Base-by-base conservation (phyloP, 2,888 invertebrate genomes). In the Plagodis dolabraria region DNA sequence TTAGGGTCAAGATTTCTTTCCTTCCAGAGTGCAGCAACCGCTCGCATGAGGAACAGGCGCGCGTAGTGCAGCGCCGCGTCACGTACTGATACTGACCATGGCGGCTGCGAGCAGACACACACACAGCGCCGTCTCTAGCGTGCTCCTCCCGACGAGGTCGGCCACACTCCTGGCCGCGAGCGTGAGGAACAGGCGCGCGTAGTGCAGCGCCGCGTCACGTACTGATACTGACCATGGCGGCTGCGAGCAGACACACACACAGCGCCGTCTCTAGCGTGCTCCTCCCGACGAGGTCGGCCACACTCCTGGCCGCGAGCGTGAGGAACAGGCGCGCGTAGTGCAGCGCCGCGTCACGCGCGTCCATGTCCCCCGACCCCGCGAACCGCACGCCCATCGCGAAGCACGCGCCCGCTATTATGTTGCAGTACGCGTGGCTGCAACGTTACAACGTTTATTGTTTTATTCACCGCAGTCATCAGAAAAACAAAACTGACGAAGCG, bases 391-490 rank as follows among this genome's bases (percentile, higher is more conserved):
- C 99, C 71, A 99, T 88, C 7, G 98, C 97, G 93, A 99, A 96
- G 72, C 98, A 98, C 1, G 98, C 98, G 12, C 99, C 99, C 0
- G 98, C 96, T 60, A 98, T 94, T 65, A 99, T 98, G 86, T 99
- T 99, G 87, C 99, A 98, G 89, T 98, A 99, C 0, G 98, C 98
- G 94, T 99, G 99, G 75, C 97, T 97, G 77, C 0, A 22, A 93
- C 85, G 7, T 45, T 22, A 45, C 6, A 22, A 22, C 22, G 22
- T 22, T 22, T 22, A 2, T 22, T 22, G 22, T 4, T 22, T 22
- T 22, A 22, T 22, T 22, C 4, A 4, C 22, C 22, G 22, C 22
- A 22, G 2, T 22, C 22, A n/a, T 22, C 22, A 1, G 2, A 1
- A 2, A 4, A 22, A 2, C 4, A 22, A 22, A 22, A 22, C 22